phyloP scores from a whole-genome alignment of 2,797 vertebrate genomes.

The Trachurus trachurus region DNA sequence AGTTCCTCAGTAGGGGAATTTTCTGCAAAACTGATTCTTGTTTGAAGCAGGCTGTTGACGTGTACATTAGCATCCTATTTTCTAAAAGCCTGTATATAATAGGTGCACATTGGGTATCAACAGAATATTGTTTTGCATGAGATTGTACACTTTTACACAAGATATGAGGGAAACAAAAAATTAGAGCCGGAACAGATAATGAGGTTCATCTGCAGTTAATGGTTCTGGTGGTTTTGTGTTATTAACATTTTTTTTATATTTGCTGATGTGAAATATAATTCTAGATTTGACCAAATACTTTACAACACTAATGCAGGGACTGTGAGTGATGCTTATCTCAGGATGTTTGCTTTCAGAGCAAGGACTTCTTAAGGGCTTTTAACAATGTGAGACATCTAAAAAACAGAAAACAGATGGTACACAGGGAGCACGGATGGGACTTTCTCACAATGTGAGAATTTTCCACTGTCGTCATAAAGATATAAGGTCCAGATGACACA shows the following conservation, averaged over 20 bases:
- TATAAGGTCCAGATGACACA: constrained; percentile 17
- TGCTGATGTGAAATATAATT: background rate
- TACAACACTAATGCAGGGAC: background rate
- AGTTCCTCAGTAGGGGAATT: background rate
- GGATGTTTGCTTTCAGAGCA: constrained; percentile 3
- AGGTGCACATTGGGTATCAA: background rate
- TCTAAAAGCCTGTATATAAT: background rate
- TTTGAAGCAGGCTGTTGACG: constrained; percentile 11
- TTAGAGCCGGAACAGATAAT: background rate
- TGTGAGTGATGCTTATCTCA: background rate
- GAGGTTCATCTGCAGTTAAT: background rate
- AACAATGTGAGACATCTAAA: constrained; percentile 1
- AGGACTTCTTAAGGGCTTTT: background rate
- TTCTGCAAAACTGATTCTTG: constrained; percentile 21
- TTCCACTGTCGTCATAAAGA: constrained; percentile 28
- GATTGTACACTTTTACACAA: background rate
- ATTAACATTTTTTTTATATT: constrained; percentile 2
- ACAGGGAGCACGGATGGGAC: constrained; percentile 27
- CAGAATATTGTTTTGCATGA: background rate
- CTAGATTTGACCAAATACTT: background rate
- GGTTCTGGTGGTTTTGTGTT: background rate
- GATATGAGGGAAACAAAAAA: background rate
- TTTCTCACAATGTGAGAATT: constrained; percentile 20
- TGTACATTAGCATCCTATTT: background rate
- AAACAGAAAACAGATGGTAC: constrained; percentile 27